Percentiles rank a stretch among this genome's conserved stretches.
phyloP scores from a whole-genome alignment of 2,888 invertebrate genomes.

The Alsophila aescularia region DNA sequence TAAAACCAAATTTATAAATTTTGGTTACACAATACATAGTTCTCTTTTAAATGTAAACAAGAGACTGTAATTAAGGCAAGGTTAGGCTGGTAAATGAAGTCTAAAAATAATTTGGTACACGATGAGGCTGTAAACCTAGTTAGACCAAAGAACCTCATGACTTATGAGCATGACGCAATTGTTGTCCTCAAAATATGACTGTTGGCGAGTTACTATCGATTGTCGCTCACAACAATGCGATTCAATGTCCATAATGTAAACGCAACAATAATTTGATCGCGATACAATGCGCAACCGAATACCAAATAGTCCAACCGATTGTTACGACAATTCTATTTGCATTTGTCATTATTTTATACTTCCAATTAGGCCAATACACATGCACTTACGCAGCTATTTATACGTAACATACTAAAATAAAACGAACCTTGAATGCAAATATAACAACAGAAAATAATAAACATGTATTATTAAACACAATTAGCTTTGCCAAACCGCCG shows the following conservation, averaged over 20 bases:
- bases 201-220: slow-evolving; percentile 42
- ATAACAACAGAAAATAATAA: slow-evolving; percentile 40
- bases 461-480: slow-evolving; percentile 35
- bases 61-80: too few species aligned
- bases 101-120: too few species aligned
- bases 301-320: slow-evolving; percentile 55
- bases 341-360: slow-evolving; percentile 18
- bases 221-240: slow-evolving; percentile 35
- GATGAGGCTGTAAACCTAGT: too few species aligned
- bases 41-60: too few species aligned
- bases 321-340: slow-evolving; percentile 21
- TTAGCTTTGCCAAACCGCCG: slow-evolving; percentile 27
- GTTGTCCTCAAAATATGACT: slow-evolving; percentile 23
- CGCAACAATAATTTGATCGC: slow-evolving; percentile 52
- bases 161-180: slow-evolving; percentile 14
- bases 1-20: too few species aligned
- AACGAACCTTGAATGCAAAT: slow-evolving; percentile 37
- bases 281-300: slow-evolving; percentile 58
- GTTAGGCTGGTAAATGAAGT: too few species aligned
- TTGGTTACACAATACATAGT: too few species aligned
- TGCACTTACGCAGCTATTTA: slow-evolving; percentile 31
- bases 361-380: slow-evolving; percentile 16
- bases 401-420: slow-evolving; percentile 36
- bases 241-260: slow-evolving; percentile 47
- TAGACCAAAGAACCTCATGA: too few species aligned